A percentile compares a stretch with the other conserved stretches of the same genome.
Evolutionary conservation across 1,140 invertebrate genomes (phyloP).

Genomic region (Polypedilum vanderplanki): DNA sequence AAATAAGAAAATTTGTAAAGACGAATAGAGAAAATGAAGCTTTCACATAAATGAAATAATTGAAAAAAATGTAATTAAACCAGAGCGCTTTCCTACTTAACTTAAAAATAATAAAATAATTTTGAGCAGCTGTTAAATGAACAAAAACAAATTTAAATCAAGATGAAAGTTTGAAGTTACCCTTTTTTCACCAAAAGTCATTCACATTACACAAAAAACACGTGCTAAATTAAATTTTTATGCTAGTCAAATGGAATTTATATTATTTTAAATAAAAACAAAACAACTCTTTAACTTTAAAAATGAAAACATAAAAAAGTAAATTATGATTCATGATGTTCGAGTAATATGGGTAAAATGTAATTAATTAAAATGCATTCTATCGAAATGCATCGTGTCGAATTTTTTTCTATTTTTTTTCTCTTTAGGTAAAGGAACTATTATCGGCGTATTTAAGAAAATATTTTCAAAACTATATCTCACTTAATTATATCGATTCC

Average conservation of each 20-base stretch:
- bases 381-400: neutral
- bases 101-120: neutral
- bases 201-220: neutral
- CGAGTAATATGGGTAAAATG: slow-evolving; percentile 29
- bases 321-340: slow-evolving; percentile 21
- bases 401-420: too few species aligned
- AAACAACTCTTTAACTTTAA: neutral
- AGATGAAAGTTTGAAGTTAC: neutral
- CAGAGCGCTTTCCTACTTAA: neutral
- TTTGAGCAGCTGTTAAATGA: neutral
- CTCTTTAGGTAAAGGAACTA: too few species aligned
- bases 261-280: too few species aligned
- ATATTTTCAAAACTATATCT: too few species aligned
- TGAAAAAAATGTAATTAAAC: neutral
- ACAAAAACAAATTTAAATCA: neutral
- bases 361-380: neutral
- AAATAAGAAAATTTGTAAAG: neutral
- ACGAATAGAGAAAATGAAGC: neutral
- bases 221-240: too few species aligned
- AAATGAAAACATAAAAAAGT: slow-evolving; percentile 15
- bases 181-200: neutral
- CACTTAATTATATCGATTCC: too few species aligned
- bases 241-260: too few species aligned
- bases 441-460: too few species aligned
- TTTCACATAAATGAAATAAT: neutral